Evolutionary conservation across 1,140 invertebrate species (phyloP).

Genomic region (Leptinotarsa undecemlineata): DNA sequence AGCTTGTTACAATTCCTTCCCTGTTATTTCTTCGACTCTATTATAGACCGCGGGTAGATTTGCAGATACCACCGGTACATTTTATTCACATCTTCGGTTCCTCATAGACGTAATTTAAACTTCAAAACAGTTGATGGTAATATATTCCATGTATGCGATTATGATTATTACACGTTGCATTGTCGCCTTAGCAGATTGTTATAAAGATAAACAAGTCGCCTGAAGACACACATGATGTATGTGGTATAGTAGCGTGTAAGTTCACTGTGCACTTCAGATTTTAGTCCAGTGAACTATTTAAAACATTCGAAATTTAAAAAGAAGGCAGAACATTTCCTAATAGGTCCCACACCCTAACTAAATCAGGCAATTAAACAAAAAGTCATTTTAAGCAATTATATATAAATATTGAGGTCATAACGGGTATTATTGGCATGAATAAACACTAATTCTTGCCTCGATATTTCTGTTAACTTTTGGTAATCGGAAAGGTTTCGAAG

Average conservation of each 20-base stretch:
- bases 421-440: too few relatives aligned
- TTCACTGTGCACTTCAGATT: background rate
- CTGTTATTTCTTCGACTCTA: background rate
- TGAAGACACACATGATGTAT: slow-evolving; percentile 27
- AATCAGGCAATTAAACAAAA: too few relatives aligned
- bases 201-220: slow-evolving; percentile 24
- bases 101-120: slow-evolving; percentile 10
- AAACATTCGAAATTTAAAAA: too few relatives aligned
- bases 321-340: too few relatives aligned
- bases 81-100: slow-evolving; percentile 9
- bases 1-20: background rate
- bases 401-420: too few relatives aligned
- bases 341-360: too few relatives aligned
- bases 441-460: too few relatives aligned
- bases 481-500: too few relatives aligned
- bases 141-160: slow-evolving; percentile 38
- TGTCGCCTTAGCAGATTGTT: slow-evolving; percentile 33
- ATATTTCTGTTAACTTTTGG: too few relatives aligned
- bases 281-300: background rate
- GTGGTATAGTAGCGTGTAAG: slow-evolving; percentile 20
- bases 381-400: too few relatives aligned
- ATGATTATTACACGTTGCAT: slow-evolving; percentile 37
- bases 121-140: slow-evolving; percentile 26
- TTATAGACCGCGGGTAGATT: background rate
- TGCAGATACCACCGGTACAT: slow-evolving; percentile 3